phyloP scores from a whole-genome alignment of 2,888 invertebrate species.

The Aspidapion aeneum region DNA sequence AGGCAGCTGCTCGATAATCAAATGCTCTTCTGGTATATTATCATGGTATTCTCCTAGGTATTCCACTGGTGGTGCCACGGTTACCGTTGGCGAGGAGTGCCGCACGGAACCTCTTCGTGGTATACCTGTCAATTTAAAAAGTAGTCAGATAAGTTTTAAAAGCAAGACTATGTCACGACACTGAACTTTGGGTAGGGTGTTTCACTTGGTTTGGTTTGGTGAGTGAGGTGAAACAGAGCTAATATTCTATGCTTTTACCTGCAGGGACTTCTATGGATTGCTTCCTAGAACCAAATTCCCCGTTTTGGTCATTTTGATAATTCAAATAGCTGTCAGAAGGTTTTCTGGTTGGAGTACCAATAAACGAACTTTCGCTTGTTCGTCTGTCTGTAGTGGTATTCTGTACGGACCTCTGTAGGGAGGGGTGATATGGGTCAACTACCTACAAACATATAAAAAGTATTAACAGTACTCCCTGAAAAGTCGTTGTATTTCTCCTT shows the following conservation, averaged over 20 bases:
- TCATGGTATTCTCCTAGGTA: conserved; percentile 32
- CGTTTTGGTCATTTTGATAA: conserved; percentile 21
- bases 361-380: conserved; percentile 15
- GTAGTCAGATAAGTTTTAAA: no score
- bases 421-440: conserved; percentile 54
- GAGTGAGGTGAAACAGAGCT: no score
- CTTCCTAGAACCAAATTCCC: conserved; percentile 33
- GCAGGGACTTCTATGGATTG: conserved; percentile 27
- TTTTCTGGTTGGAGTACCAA: conserved; percentile 23
- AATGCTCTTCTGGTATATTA: conserved; percentile 31
- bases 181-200: no score
- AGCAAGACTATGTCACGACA: no score
- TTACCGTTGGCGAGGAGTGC: conserved; percentile 11
- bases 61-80: conserved; percentile 29
- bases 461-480: no score
- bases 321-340: conserved; percentile 32
- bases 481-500: no score
- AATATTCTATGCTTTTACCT: no score
- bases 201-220: no score
- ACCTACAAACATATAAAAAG: no score
- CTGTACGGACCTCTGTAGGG: conserved; percentile 30
- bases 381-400: conserved; percentile 7
- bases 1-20: conserved; percentile 28
- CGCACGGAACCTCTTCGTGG: conserved; percentile 21
- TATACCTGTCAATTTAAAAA: conserved; percentile 10